phyloP scores from a whole-genome alignment of 2,888 invertebrate genomes.

The Odiellus spinosus region DNA sequence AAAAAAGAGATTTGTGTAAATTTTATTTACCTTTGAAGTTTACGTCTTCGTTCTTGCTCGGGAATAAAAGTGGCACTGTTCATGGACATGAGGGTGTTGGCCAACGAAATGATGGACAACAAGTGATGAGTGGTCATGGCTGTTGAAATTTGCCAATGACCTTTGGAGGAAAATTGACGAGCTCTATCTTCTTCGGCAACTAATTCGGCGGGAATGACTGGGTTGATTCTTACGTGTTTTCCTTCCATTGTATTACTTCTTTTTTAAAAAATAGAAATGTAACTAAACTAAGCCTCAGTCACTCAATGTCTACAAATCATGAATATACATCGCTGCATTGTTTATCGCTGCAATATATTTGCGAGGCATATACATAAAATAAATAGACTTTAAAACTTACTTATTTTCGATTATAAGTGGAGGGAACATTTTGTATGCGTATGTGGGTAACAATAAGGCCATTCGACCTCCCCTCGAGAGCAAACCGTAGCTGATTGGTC shows the following conservation, averaged over 20 bases:
- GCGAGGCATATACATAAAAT: too few relatives aligned
- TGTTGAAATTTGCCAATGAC: conserved; percentile 92
- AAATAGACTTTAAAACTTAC: not conserved
- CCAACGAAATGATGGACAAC: conserved; percentile 78
- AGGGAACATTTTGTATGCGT: conserved; percentile 31
- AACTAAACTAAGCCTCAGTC: too few relatives aligned
- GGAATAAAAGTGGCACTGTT: conserved; percentile 74
- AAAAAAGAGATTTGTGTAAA: too few relatives aligned
- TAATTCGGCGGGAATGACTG: conserved; percentile 38
- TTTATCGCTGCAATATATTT: not conserved
- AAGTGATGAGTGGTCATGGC: conserved; percentile 91
- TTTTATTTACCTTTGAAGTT: conserved; percentile 17
- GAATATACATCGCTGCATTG: too few relatives aligned
- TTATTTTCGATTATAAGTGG: not conserved
- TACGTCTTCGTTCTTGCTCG: conserved; percentile 22
- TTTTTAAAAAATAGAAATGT: too few relatives aligned
- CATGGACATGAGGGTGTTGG: conserved; percentile 97
- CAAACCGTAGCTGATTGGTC: conserved; percentile 88
- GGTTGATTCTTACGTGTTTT: conserved; percentile 21
- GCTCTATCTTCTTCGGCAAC: conserved; percentile 60
- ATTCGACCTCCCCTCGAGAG: conserved; percentile 89
- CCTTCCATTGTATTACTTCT: conserved; percentile 6
- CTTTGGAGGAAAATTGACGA: conserved; percentile 61
- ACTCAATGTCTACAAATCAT: too few relatives aligned
- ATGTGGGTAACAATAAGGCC: conserved; percentile 80